Conservation (phyloP, 1,140 invertebrate species). For the Onthophagus taurus region DNA sequence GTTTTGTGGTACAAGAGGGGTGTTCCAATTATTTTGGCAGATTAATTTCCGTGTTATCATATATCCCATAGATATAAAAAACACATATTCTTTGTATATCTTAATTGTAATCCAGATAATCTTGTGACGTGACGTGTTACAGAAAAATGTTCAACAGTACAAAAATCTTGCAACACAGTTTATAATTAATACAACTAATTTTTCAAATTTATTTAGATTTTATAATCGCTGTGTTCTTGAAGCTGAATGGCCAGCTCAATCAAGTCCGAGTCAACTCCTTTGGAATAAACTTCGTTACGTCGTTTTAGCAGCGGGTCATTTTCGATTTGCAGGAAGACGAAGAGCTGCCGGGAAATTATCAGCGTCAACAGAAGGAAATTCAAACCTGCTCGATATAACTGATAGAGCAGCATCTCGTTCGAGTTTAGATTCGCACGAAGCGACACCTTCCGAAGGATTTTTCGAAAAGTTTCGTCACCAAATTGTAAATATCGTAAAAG, state of each 20-base stretch:
- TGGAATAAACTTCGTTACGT: slow-evolving; percentile 94
- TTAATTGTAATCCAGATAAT: no score
- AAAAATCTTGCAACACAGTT: no score
- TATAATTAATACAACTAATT: no score
- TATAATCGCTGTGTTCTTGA: slow-evolving; percentile 76
- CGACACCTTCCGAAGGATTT: slow-evolving; percentile 42
- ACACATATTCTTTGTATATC: no score
- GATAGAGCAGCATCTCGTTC: slow-evolving; percentile 42
- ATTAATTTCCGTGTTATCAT: no score
- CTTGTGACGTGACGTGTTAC: no score
- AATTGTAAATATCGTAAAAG: slow-evolving; percentile 54
- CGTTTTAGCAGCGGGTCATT: slow-evolving; percentile 80
- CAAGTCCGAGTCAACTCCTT: slow-evolving; percentile 60
- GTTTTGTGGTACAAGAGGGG: no score
- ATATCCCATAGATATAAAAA: no score
- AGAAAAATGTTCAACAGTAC: no score
- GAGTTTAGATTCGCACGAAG: slow-evolving; percentile 42
- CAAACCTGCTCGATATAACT: slow-evolving; percentile 40
- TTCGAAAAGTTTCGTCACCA: slow-evolving; percentile 48
- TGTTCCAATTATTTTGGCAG: no score
- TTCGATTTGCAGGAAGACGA: slow-evolving; percentile 60
- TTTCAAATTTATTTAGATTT: slow-evolving; percentile 33
- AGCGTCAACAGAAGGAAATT: slow-evolving; percentile 35
- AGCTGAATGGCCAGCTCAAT: slow-evolving; percentile 84
- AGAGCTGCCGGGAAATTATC: slow-evolving; percentile 42